Percentiles rank a stretch among this genome's conserved stretches.
phyloP scores from a whole-genome alignment of 2,797 vertebrate genomes.

The Sebastes baramenuke region DNA sequence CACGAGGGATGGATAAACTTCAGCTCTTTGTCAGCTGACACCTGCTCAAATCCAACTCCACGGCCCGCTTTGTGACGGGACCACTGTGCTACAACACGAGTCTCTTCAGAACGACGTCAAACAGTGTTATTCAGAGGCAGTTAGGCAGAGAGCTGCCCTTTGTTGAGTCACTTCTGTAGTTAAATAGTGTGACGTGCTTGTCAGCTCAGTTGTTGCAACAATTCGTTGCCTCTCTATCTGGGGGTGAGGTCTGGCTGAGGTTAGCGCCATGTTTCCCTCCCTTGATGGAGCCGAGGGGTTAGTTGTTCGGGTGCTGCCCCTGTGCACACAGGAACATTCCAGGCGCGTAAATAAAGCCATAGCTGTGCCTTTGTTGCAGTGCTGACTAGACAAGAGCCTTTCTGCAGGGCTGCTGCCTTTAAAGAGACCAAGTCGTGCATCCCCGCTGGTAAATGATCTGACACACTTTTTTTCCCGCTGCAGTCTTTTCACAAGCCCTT shows the following conservation, averaged over 20 bases:
- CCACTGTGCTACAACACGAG: constrained; percentile 10
- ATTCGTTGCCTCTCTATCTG: constrained; percentile 53
- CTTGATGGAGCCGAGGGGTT: constrained; percentile 53
- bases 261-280: constrained; percentile 51
- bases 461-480: constrained; percentile 75
- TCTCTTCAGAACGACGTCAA: constrained; percentile 53
- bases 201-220: constrained; percentile 57
- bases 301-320: constrained; percentile 61
- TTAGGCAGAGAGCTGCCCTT: constrained; percentile 64
- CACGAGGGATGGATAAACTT: not conserved
- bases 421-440: constrained; percentile 73
- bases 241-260: constrained; percentile 54
- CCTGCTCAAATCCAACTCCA: constrained; percentile 34
- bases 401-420: constrained; percentile 76
- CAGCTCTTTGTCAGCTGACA: constrained; percentile 28
- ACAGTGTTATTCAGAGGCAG: constrained; percentile 64
- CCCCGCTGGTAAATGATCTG: constrained; percentile 80
- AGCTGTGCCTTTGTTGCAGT: constrained; percentile 78
- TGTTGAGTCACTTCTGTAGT: constrained; percentile 59
- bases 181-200: constrained; percentile 66
- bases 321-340: constrained; percentile 74
- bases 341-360: constrained; percentile 72
- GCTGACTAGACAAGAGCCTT: constrained; percentile 80
- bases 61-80: constrained; percentile 32
- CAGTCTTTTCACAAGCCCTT: constrained; percentile 75